Evolutionary conservation across 2,888 invertebrate species (phyloP).

Genomic region (Machimus rusticus): DNA sequence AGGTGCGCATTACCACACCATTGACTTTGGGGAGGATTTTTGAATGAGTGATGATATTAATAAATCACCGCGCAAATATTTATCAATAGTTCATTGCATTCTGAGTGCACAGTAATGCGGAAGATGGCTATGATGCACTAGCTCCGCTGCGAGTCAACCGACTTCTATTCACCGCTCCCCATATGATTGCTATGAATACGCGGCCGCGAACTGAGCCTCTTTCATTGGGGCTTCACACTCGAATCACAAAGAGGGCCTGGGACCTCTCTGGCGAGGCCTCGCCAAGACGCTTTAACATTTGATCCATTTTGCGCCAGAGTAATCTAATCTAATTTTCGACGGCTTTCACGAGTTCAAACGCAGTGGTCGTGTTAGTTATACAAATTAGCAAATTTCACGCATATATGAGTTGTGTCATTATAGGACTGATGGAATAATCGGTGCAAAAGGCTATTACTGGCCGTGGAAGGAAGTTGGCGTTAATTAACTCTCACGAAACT

Average conservation of each 20-base stretch:
- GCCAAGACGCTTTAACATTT: not conserved
- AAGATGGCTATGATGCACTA: constrained; percentile 4
- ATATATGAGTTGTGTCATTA: constrained; percentile 1
- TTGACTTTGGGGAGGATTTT: constrained; percentile 26
- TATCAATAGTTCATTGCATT: constrained; percentile 34
- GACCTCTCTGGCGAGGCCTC: not conserved
- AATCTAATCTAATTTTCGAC: constrained; percentile 7
- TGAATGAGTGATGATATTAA: constrained; percentile 42
- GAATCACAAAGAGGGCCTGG: not conserved
- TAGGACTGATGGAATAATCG: not conserved
- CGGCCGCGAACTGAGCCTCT: not conserved
- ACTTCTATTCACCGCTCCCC: constrained; percentile 19
- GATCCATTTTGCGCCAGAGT: constrained; percentile 4
- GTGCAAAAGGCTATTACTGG: not conserved
- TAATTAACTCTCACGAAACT: not conserved
- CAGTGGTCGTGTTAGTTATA: not conserved
- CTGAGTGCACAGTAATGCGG: constrained; percentile 30
- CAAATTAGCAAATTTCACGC: not conserved
- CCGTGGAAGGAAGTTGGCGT: not conserved
- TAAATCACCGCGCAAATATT: constrained; percentile 41
- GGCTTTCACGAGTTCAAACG: not conserved
- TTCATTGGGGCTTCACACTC: not conserved
- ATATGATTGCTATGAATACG: not conserved
- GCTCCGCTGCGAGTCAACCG: not conserved
- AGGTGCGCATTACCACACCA: constrained; percentile 5